A percentile compares a stretch with the other conserved stretches of the same genome.
These are phyloP conservation scores for Gryon sp. DNA, from an alignment of 1,140 invertebrate genomes.

Conservation along the genomic window DNA sequence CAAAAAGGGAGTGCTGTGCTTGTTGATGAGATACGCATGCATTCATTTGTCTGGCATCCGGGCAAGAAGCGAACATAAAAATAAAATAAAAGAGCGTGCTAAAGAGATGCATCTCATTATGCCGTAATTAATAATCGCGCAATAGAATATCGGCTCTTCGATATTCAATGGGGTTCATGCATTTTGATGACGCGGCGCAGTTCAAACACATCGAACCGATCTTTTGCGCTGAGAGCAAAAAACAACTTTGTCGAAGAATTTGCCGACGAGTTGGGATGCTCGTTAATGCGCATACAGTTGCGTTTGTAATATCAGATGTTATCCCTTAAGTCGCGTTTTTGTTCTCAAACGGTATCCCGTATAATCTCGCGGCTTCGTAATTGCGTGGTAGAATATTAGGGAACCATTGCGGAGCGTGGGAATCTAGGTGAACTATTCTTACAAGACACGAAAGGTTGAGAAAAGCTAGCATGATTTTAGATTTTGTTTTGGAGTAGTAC, in stretches of 20 bases:
- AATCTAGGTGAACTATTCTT: slow-evolving; percentile 53
- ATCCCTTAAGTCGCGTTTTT: slow-evolving; percentile 45
- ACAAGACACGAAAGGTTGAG: slow-evolving; percentile 29
- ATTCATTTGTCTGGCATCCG: slow-evolving; percentile 1
- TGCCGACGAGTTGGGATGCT: slow-evolving; percentile 16
- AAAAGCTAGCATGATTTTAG: slow-evolving; percentile 9
- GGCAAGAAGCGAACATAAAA: slow-evolving; percentile 3
- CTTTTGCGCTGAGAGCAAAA: slow-evolving; percentile 24
- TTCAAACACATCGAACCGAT: slow-evolving; percentile 32
- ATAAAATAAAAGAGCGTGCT: slow-evolving; percentile 1
- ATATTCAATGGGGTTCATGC: slow-evolving; percentile 12
- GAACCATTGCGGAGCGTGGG: slow-evolving; percentile 30
- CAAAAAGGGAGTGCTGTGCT: too few species aligned
- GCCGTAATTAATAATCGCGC: slow-evolving; percentile 16
- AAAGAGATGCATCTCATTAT: slow-evolving; percentile 8
- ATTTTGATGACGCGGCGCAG: slow-evolving; percentile 23
- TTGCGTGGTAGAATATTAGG: slow-evolving; percentile 25
- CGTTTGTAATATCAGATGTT: slow-evolving; percentile 56
- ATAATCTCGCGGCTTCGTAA: slow-evolving; percentile 28
- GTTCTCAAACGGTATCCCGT: slow-evolving; percentile 36
- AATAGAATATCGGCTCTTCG: too few species aligned
- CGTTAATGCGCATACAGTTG: slow-evolving; percentile 42
- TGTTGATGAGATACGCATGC: neutral
- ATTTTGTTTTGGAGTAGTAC: slow-evolving; percentile 13
- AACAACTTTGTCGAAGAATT: slow-evolving; percentile 21